Base-by-base conservation (phyloP, 2,888 invertebrate genomes). In the Chloroclysta siterata region DNA sequence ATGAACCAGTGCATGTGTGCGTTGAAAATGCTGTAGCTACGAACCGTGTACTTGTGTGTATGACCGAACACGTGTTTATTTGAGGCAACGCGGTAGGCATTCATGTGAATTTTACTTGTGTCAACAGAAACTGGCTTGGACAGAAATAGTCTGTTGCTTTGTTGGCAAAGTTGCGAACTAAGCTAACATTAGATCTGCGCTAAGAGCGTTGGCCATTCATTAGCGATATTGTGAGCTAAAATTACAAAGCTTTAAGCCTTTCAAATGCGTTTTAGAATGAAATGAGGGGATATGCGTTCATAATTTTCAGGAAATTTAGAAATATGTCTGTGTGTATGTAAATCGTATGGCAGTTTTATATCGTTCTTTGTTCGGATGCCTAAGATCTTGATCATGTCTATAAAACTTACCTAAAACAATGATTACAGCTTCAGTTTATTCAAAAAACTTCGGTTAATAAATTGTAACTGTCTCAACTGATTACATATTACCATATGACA, bases 81-180 rank as follows among this genome's bases (percentile, higher is more conserved):
- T 82, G 83, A 85, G 76, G 77, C 84, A 84, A 85, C 83, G 84
- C 83, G 88, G 85, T 84, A 87, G 89, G 89, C 90, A 90, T 89
- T 91, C 88, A 90, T 90, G 90, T 89, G 90, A 92, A 91, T 88
- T 89, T 85, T 87, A 65, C 90, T 90, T 89, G 82, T 88, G 89
- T 90, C 90, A 90, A 90, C 90, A 91, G 80, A 80, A 83, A 82
- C 80, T 80, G 82, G 81, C 84, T 80, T 81, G 77, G 77, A 85
- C 90, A 87, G 85, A 88, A 90, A 91, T 90, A 91, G 84, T 85
- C 77, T 75, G 84, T 77, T 78, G 86, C 89, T 89, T 89, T 87
- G 87, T 83, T 85, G 79, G 88, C 88, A 80, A 89, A 86, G 82
- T 81, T 81, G 82, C 81, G 69, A 81, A 77, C 72, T 76, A 61